Percentiles rank a stretch among this genome's conserved stretches.
Evolutionary conservation across 2,113 vertebrate genomes (phyloP).

Genomic region (Rutilus rutilus): DNA sequence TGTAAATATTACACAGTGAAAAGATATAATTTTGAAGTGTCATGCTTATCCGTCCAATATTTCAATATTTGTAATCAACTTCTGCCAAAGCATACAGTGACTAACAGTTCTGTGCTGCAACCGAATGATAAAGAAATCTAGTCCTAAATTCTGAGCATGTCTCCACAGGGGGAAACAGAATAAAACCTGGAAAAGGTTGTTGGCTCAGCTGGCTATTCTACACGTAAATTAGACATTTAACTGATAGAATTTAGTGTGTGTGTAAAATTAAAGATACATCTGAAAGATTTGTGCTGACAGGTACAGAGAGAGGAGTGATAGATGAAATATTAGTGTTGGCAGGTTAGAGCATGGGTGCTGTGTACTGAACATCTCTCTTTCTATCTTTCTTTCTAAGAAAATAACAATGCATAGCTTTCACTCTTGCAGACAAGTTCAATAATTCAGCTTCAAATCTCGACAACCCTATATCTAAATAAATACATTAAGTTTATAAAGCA

Average conservation of each 20-base stretch:
- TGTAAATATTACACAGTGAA: not conserved
- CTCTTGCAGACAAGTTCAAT: not conserved
- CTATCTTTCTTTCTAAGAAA: not conserved
- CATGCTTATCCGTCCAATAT: not conserved
- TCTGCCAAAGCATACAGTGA: conserved; percentile 44
- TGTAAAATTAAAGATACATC: conserved; percentile 40
- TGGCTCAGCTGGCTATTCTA: conserved; percentile 34
- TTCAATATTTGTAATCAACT: not conserved
- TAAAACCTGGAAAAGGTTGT: conserved; percentile 33
- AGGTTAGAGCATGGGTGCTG: conserved; percentile 9
- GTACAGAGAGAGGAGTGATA: conserved; percentile 27
- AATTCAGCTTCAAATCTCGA: not conserved
- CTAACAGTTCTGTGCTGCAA: conserved; percentile 15
- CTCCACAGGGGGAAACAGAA: conserved; percentile 45
- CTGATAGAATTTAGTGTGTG: conserved; percentile 24
- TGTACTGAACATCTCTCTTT: conserved; percentile 1
- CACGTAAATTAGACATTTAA: conserved; percentile 11
- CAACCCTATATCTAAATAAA: not conserved
- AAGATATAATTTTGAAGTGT: not conserved
- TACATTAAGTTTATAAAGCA: conserved; percentile 1
- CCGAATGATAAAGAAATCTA: conserved; percentile 39
- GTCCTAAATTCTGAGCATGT: conserved; percentile 30
- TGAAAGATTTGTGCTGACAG: conserved; percentile 39
- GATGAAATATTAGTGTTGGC: conserved; percentile 54
- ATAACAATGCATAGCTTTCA: not conserved